Evolutionary conservation across 37 sponge, comb jelly and placozoan species (phyloP).

Genomic region (Halichondria panicea): DNA sequence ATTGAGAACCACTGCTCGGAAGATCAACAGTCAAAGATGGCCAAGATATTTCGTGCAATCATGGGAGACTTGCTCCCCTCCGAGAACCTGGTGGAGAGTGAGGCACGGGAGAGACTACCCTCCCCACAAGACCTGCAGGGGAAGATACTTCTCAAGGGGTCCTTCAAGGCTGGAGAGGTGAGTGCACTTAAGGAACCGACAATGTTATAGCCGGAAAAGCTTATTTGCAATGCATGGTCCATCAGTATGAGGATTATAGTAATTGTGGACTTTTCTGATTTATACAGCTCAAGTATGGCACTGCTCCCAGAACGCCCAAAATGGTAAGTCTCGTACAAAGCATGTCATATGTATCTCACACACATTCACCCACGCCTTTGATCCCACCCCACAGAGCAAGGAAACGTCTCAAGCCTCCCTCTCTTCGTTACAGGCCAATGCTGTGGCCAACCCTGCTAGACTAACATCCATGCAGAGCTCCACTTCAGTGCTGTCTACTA

Average conservation of each 20-base stretch:
- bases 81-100: constrained; percentile 52
- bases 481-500: too few relatives aligned
- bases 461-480: too few relatives aligned
- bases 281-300: not conserved
- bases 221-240: not conserved
- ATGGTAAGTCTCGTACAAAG: not conserved
- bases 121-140: constrained; percentile 72
- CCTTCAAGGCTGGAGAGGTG: constrained; percentile 14
- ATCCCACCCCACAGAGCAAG: too few relatives aligned
- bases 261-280: not conserved
- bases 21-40: constrained; percentile 57
- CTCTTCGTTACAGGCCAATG: too few relatives aligned
- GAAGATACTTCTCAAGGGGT: constrained; percentile 77
- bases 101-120: constrained; percentile 55
- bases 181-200: not conserved
- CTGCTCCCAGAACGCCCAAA: not conserved
- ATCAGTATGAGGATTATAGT: not conserved
- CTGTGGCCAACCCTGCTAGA: too few relatives aligned
- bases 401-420: too few relatives aligned
- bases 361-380: too few relatives aligned
- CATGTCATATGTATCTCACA: too few relatives aligned
- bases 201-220: not conserved
- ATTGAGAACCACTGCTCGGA: constrained; percentile 82
- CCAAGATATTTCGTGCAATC: constrained; percentile 45
- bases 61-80: constrained; percentile 35